A percentile compares a stretch with the other conserved stretches of the same genome.
These are phyloP conservation scores for Drosophila murphyi DNA, from an alignment of 1,140 invertebrate species.

Conservation along the genomic window DNA sequence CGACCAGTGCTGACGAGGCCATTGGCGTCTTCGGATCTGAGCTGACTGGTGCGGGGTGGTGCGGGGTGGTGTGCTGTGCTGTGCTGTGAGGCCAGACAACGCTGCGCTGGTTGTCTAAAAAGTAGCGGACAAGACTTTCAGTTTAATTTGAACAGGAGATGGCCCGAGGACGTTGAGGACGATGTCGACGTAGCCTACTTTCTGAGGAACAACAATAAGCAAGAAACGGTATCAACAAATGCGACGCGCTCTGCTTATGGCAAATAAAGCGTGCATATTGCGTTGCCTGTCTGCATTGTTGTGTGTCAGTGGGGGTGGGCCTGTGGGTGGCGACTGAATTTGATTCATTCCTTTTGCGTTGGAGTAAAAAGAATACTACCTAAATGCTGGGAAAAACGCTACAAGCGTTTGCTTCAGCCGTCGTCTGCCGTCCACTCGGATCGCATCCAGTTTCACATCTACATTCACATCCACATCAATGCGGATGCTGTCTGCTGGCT, in stretches of 20 bases:
- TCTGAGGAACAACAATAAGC: slow-evolving; percentile 45
- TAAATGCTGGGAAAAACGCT: slow-evolving; percentile 43
- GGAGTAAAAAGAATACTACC: slow-evolving; percentile 60
- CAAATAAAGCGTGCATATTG: slow-evolving; percentile 75
- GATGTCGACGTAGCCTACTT: slow-evolving; percentile 70
- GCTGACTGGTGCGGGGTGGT: background rate
- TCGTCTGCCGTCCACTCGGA: slow-evolving; percentile 20
- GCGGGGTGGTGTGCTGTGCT: background rate
- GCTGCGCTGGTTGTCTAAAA: slow-evolving; percentile 43
- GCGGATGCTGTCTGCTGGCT: slow-evolving; percentile 11
- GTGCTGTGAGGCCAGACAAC: slow-evolving; percentile 39
- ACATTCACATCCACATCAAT: background rate
- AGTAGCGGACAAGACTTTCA: slow-evolving; percentile 69
- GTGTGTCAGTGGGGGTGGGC: background rate
- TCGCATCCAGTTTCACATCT: background rate
- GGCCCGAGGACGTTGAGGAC: slow-evolving; percentile 31
- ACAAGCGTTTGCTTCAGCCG: slow-evolving; percentile 27
- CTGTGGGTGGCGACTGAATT: background rate
- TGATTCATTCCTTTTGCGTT: background rate
- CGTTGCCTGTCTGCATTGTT: slow-evolving; percentile 55
- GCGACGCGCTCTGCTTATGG: slow-evolving; percentile 48
- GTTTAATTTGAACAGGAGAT: slow-evolving; percentile 81
- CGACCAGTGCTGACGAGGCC: slow-evolving; percentile 38
- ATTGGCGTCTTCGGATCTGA: slow-evolving; percentile 17
- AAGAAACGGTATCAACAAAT: slow-evolving; percentile 36